These are phyloP conservation scores for Physeter macrocephalus DNA, from an alignment of 2,113 vertebrate genomes.

Conservation along the genomic window DNA sequence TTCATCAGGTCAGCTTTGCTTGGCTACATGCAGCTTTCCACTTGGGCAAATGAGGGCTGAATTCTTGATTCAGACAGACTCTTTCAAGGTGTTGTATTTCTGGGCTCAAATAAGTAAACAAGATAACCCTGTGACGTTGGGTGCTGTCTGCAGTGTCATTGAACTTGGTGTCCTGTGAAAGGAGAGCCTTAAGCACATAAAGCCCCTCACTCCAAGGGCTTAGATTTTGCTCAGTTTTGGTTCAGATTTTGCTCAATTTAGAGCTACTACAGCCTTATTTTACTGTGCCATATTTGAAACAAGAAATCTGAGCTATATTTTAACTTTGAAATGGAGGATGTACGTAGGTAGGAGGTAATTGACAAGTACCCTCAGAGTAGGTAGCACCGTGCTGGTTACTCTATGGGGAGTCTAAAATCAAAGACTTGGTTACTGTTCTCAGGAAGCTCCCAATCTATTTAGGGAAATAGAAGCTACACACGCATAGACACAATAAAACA, in stretches of 20 bases:
- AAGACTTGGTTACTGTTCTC: neutral
- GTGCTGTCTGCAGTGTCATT: neutral
- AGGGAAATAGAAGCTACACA: neutral
- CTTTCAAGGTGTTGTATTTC: neutral
- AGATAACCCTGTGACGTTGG: neutral
- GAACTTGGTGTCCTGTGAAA: neutral
- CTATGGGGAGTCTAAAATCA: neutral
- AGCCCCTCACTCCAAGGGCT: neutral
- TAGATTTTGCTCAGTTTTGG: neutral
- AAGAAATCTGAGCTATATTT: neutral
- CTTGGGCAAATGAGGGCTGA: slow-evolving; percentile 35
- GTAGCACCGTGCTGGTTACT: neutral
- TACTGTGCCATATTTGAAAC: neutral
- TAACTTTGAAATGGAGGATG: neutral
- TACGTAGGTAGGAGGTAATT: neutral
- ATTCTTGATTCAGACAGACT: neutral
- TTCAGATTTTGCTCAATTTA: neutral
- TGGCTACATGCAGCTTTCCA: slow-evolving; percentile 34
- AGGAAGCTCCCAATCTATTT: neutral
- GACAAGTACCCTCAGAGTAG: neutral
- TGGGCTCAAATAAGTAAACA: neutral
- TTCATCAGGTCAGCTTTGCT: slow-evolving; percentile 56
- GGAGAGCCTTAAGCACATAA: neutral
- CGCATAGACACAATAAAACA: neutral
- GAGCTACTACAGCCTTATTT: neutral